Percentiles rank a stretch among this genome's conserved stretches.
These are phyloP conservation scores for Novumbra hubbsi DNA, from an alignment of 2,797 vertebrate species.

Conservation along the genomic window DNA sequence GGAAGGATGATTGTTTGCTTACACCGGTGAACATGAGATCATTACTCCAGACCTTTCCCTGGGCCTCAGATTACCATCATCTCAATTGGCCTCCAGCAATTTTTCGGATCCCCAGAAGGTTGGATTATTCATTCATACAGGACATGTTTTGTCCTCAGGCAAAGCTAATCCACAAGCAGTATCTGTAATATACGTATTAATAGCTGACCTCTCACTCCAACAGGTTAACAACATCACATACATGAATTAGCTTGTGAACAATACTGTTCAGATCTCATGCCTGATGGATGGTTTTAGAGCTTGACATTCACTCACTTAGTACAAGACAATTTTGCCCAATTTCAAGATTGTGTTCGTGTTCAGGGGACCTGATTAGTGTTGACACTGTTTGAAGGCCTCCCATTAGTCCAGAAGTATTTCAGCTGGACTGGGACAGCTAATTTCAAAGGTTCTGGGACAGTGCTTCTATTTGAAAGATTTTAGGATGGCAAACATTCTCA, in stretches of 20 bases:
- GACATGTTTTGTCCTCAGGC: background rate
- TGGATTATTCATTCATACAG: background rate
- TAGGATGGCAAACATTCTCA: no score
- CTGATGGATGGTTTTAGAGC: background rate
- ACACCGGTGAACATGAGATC: background rate
- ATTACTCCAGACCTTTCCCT: background rate
- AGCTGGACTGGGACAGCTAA: no score
- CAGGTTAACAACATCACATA: background rate
- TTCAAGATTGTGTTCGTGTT: background rate
- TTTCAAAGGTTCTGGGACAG: no score
- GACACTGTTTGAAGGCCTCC: no score
- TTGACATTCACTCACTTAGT: background rate
- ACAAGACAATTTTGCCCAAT: background rate
- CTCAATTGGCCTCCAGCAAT: background rate
- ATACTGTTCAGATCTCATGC: background rate
- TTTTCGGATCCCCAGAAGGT: background rate
- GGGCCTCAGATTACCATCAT: background rate
- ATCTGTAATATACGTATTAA: background rate
- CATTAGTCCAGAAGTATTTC: no score
- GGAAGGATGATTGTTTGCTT: background rate
- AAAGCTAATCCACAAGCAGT: background rate
- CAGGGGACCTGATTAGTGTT: no score
- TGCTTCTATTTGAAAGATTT: no score
- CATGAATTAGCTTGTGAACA: conserved; percentile 1
- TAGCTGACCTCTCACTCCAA: conserved; percentile 3